Base-by-base conservation (phyloP, 2,888 invertebrate species). In the Mythimna impura region DNA sequence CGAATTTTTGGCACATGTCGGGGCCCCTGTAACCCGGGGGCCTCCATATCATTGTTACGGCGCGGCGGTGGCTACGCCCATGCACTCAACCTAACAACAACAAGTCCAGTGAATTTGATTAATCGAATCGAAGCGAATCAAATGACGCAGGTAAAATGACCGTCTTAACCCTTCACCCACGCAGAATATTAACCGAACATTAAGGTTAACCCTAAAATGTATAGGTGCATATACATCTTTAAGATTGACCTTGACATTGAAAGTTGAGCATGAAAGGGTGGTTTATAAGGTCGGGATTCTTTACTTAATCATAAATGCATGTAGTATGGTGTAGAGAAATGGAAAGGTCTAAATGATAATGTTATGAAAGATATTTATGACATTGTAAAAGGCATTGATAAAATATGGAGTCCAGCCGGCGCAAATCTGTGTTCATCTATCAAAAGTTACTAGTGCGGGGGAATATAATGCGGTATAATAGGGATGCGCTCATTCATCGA, bases 91-190 rank as follows among this genome's bases (percentile, higher is more conserved):
- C 63, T 52, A 67, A 30, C 30, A 30, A 30, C 69, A 65, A 36
- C 52, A 40, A 34, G 6, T 63, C 68, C 40, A 74, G 12, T n/a
- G 34, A 68, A 73, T 71, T 75, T 73, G 67, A 84, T 77, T 78
- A 73, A 82, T 70, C 63, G 66, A 20, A 58, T 73, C 57, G 34
- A 14, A 69, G 25, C 34, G 50, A 68, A 63, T 62, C 61, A 64
- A 73, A 73, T 73, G 67, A 71, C 72, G 67, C 67, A 54, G 40
- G 74, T 73, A 76, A 82, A 66, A 82, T 54, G 62, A 9, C 57
- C 66, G 52, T 47, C 66, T 82, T 61, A 66, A 69, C 30, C 66
- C 70, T n/a, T 36, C 67, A 43, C 71, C 79, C 43, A 66, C 71
- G 52, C 57, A 40, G 65, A 50, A 72, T 81, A 71, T 61, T 68